Evolutionary conservation across 2,113 vertebrate species (phyloP), one percentile per base, ranked within the genome.

Genomic region (Sinocyclocheilus grahami): DNA sequence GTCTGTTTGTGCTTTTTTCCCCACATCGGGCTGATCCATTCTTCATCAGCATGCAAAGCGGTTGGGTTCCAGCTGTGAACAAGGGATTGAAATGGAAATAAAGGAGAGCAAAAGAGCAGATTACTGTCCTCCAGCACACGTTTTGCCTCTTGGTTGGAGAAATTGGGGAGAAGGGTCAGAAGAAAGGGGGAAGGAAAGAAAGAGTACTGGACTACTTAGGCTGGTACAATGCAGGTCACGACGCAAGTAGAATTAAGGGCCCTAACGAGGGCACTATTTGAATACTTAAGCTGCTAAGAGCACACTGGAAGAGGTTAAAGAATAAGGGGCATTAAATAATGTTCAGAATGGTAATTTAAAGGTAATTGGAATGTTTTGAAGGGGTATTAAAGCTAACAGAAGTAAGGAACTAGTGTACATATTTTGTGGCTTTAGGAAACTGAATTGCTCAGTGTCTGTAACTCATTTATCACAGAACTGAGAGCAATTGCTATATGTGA

Each of bases 51-150:
- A 94, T 93, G 92, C 92, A 86, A 84, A 90, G 89, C 67, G 77
- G 81, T 86, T 84, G 75, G 81, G 89, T 86, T 94, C 93, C 93
- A 94, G 92, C 94, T 94, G 94, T 92, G 93, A 93, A 89, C 78
- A n/a, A 83, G 85, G 90, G 90, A 94, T 93, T 94, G 91, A 95
- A 94, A 94, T 95, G 94, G 92, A 94, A 95, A 94, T 94, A 72
- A 89, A 86, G 90, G 86, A 84, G 65, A 86, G 71, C 84, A 75
- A 88, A 89, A 87, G 87, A 90, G 87, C 84, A 91, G 90, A 93
- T 93, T 91, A 93, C 30, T 20, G 87, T 90, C 85, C 89, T 88
- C 78, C 87, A 89, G 81, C 85, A 33, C 48, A 72, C 53, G 5
- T 72, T 58, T 82, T 87, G 91, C 87, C 91, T 91, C 86, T 90